Evolutionary conservation across 2,113 vertebrate species (phyloP).

Genomic region (Maccullochella peelii): DNA sequence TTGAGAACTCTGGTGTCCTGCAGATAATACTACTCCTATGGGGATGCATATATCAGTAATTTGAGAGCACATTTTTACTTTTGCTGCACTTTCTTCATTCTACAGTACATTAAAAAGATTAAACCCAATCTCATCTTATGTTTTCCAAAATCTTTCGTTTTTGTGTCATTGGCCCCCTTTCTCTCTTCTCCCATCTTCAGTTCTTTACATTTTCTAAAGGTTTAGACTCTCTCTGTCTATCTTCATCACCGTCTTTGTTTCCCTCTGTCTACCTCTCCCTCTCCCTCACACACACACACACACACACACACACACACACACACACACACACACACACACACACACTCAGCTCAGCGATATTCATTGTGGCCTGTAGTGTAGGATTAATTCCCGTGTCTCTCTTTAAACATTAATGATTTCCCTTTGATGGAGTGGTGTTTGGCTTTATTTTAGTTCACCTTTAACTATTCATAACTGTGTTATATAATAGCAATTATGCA

Average conservation of each 20-base stretch:
- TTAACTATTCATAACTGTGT: slow-evolving; percentile 76
- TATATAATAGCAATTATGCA: slow-evolving; percentile 63
- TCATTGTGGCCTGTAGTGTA: slow-evolving; percentile 52
- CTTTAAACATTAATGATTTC: slow-evolving; percentile 76
- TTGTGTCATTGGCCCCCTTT: not conserved
- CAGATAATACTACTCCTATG: not conserved
- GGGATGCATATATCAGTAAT: not conserved
- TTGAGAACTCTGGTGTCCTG: not conserved
- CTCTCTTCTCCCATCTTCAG: not conserved
- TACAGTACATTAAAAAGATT: not conserved
- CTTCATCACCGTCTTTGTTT: not conserved
- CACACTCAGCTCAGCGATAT: slow-evolving; percentile 31
- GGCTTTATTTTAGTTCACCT: slow-evolving; percentile 74
- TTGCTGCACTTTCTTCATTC: not conserved
- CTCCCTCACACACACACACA: not conserved
- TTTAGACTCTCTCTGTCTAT: not conserved
- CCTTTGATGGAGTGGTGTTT: slow-evolving; percentile 68
- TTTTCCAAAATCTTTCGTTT: not conserved
- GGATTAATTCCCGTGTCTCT: slow-evolving; percentile 64
- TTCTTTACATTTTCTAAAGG: too few relatives aligned
- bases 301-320: slow-evolving; percentile 28
- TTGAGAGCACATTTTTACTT: not conserved
- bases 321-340: slow-evolving; percentile 28
- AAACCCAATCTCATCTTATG: not conserved
- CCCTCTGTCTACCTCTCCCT: not conserved